phyloP scores from a whole-genome alignment of 1,140 invertebrate species.

The Trypoxylus dichotomus region DNA sequence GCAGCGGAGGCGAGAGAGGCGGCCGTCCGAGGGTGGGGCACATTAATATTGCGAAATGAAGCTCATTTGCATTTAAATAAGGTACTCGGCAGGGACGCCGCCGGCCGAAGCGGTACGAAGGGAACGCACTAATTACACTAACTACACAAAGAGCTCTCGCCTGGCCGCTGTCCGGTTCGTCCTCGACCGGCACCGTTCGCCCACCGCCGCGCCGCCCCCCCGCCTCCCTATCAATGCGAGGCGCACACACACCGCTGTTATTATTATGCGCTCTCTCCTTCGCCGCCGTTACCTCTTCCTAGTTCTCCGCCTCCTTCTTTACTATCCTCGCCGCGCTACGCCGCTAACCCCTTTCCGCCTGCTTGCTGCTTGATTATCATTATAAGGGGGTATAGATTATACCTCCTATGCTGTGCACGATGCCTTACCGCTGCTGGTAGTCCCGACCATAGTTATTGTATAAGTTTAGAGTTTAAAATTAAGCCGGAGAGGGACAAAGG shows the following conservation, averaged over 20 bases:
- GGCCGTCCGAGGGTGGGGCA: slow-evolving; percentile 61
- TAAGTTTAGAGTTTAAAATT: slow-evolving; percentile 26
- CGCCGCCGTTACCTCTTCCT: neutral
- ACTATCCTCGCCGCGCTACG: slow-evolving; percentile 10
- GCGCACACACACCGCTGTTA: slow-evolving; percentile 37
- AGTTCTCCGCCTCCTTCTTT: neutral
- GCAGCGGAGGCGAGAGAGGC: slow-evolving; percentile 58
- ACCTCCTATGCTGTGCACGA: neutral
- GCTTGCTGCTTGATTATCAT: slow-evolving; percentile 47
- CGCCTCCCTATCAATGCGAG: neutral
- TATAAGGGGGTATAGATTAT: slow-evolving; percentile 50
- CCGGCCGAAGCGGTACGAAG: slow-evolving; percentile 49
- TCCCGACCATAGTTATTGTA: slow-evolving; percentile 13
- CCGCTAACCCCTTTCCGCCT: slow-evolving; percentile 36
- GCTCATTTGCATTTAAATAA: slow-evolving; percentile 88
- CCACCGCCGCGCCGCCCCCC: slow-evolving; percentile 31
- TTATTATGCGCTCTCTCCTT: slow-evolving; percentile 39
- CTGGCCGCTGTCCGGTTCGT: slow-evolving; percentile 50
- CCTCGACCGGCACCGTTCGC: slow-evolving; percentile 25
- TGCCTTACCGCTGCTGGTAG: neutral
- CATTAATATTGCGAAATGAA: slow-evolving; percentile 86
- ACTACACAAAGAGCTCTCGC: slow-evolving; percentile 56
- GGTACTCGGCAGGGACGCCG: slow-evolving; percentile 56
- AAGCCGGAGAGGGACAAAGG: neutral
- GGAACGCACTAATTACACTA: slow-evolving; percentile 54